phyloP scores from a whole-genome alignment of 2,113 vertebrate genomes.

The Hylia prasina region DNA sequence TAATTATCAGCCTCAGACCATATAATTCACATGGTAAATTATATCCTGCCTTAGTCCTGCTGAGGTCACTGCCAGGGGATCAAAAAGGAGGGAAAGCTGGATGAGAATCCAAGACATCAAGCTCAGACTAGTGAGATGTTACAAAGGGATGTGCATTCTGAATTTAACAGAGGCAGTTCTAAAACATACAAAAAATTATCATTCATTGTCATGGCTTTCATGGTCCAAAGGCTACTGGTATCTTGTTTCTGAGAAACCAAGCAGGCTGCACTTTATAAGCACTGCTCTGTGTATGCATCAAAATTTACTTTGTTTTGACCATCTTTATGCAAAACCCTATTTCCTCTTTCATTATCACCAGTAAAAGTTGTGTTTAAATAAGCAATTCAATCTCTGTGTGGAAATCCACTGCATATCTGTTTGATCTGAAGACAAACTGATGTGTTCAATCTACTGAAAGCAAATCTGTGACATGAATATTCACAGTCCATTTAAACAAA shows the following conservation, averaged over 20 bases:
- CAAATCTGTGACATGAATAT: conserved; percentile 17
- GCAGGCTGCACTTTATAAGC: background rate
- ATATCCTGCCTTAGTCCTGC: background rate
- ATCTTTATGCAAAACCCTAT: background rate
- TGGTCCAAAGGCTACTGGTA: background rate
- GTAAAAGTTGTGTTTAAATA: background rate
- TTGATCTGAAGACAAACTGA: conserved; percentile 15
- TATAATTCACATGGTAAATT: background rate
- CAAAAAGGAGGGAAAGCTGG: background rate
- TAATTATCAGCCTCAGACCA: background rate
- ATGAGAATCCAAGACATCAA: background rate
- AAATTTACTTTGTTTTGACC: background rate
- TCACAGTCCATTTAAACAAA: conserved; percentile 13
- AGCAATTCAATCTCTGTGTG: background rate
- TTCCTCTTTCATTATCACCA: background rate
- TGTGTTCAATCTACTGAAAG: background rate
- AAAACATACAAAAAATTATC: background rate
- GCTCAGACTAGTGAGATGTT: background rate
- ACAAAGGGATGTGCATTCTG: background rate
- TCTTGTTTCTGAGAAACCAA: background rate
- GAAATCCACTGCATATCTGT: background rate
- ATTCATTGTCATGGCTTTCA: background rate
- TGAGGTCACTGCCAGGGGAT: background rate
- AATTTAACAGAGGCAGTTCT: background rate
- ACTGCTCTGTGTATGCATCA: background rate